Percentiles rank a stretch among this genome's conserved stretches.
Evolutionary conservation across 2,113 vertebrate species (phyloP).

Genomic region (Dunckerocampus dactyliophorus): DNA sequence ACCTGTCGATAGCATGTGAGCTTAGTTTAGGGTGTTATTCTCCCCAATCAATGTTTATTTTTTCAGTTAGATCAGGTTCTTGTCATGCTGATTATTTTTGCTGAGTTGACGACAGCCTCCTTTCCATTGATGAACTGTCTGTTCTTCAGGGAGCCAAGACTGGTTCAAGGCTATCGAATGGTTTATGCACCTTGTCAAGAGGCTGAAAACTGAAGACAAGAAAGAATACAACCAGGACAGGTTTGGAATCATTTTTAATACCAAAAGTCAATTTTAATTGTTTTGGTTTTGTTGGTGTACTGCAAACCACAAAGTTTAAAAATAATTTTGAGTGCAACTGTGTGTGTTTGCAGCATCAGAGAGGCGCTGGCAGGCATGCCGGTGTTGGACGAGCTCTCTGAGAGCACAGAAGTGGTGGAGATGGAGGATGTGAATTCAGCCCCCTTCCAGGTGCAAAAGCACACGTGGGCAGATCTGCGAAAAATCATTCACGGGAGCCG

Average conservation of each 20-base stretch:
- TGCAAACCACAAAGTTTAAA: no score
- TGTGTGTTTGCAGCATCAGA: constrained; percentile 50
- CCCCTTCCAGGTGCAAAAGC: constrained; percentile 86
- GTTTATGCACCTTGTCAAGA: constrained; percentile 96
- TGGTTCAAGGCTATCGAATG: constrained; percentile 74
- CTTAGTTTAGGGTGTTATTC: constrained; percentile 1
- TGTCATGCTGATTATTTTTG: neutral
- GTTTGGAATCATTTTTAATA: constrained; percentile 56
- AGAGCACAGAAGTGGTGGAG: constrained; percentile 78
- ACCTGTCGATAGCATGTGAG: constrained; percentile 9
- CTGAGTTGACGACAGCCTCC: neutral
- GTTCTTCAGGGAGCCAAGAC: constrained; percentile 74
- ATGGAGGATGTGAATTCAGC: constrained; percentile 75
- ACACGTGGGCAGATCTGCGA: constrained; percentile 92
- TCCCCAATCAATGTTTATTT: neutral
- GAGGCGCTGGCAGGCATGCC: constrained; percentile 76
- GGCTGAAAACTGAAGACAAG: constrained; percentile 84
- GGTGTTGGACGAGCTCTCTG: constrained; percentile 75
- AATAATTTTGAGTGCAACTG: no score
- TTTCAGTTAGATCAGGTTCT: constrained; percentile 3
- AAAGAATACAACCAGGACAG: constrained; percentile 80
- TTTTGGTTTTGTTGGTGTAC: no score
- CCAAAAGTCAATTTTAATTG: constrained; percentile 34
- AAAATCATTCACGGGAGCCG: constrained; percentile 93
- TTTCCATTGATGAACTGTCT: constrained; percentile 1